Evolutionary conservation across 1,140 invertebrate genomes (phyloP).

Genomic region (Apolygus lucorum): DNA sequence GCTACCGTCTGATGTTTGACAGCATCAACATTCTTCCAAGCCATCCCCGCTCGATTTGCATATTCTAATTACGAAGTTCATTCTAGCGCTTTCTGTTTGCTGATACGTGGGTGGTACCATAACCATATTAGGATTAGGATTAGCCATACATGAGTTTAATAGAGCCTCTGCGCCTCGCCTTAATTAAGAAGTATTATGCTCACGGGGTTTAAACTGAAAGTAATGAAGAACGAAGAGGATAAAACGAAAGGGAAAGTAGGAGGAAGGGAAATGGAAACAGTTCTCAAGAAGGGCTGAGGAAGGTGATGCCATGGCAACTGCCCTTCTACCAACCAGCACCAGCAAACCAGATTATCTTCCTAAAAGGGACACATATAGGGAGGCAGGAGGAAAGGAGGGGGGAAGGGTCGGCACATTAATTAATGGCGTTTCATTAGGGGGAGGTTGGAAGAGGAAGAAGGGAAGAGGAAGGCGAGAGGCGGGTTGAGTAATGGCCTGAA

Average conservation of each 20-base stretch:
- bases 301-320: constrained; percentile 16
- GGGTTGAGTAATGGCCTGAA: constrained; percentile 15
- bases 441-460: neutral
- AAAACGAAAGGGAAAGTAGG: neutral
- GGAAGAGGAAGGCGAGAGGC: neutral
- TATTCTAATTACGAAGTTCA: neutral
- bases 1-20: too few species aligned
- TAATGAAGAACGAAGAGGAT: constrained; percentile 15
- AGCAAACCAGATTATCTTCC: constrained; percentile 21
- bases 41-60: too few species aligned
- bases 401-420: constrained; percentile 9
- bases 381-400: neutral
- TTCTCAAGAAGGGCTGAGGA: constrained; percentile 1
- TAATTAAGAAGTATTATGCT: constrained; percentile 21
- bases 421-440: constrained; percentile 18
- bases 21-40: too few species aligned
- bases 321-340: neutral
- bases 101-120: neutral
- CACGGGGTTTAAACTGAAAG: constrained; percentile 6
- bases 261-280: constrained; percentile 4
- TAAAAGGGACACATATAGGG: constrained; percentile 6
- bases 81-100: neutral
- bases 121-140: neutral
- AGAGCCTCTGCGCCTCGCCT: neutral
- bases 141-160: constrained; percentile 14